phyloP scores from a whole-genome alignment of 92 coral and sea anemone species.

The Siderastrea radians region DNA sequence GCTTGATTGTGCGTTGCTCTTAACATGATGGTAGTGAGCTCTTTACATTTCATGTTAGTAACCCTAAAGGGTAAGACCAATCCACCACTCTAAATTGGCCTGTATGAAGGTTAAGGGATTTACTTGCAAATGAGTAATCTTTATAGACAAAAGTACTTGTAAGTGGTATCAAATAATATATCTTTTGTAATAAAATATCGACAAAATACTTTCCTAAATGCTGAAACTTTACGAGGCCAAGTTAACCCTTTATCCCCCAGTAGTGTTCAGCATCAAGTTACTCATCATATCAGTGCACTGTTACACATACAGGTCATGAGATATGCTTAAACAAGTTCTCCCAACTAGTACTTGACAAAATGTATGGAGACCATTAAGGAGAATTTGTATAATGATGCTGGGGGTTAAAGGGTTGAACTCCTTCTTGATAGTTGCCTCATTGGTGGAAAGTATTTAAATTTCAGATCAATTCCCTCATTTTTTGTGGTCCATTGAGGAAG shows the following conservation, averaged over 20 bases:
- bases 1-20: slow-evolving; percentile 11
- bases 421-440: not conserved
- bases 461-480: not conserved
- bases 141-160: not conserved
- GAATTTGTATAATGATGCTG: too few relatives aligned
- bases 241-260: not conserved
- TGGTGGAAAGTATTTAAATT: slow-evolving; percentile 15
- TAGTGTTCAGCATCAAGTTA: too few relatives aligned
- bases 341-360: too few relatives aligned
- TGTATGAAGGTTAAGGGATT: not conserved
- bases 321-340: too few relatives aligned
- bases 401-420: too few relatives aligned
- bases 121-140: slow-evolving; percentile 21
- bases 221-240: not conserved
- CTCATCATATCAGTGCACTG: too few relatives aligned
- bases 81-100: not conserved
- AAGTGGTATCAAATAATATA: slow-evolving; percentile 15
- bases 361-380: too few relatives aligned
- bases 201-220: not conserved
- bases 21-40: not conserved
- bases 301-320: too few relatives aligned
- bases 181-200: slow-evolving; percentile 28
- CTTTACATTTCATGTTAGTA: not conserved
- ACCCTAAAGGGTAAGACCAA: not conserved
- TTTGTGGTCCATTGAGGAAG: not conserved